phyloP scores from a whole-genome alignment of 2,888 invertebrate species.

The Dryomyza anilis region DNA sequence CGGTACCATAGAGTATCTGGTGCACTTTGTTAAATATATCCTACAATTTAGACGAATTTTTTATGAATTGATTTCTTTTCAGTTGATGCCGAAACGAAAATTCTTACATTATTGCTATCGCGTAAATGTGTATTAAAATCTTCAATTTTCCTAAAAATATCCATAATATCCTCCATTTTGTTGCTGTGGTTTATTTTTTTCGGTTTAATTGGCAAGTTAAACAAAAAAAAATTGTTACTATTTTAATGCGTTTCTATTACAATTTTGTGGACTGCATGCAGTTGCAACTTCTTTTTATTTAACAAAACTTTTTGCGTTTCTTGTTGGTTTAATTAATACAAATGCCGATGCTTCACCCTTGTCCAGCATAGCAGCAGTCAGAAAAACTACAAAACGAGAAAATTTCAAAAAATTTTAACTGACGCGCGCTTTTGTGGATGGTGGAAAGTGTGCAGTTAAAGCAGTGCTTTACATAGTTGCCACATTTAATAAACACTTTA shows the following conservation, averaged over 20 bases:
- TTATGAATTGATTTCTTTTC: too few relatives aligned
- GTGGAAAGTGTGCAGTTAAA: neutral
- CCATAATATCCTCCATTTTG: constrained; percentile 33
- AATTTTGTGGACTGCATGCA: neutral
- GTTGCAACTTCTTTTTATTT: neutral
- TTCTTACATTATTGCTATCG: neutral
- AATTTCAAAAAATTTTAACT: constrained; percentile 22
- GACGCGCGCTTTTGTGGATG: constrained; percentile 16
- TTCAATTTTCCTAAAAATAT: constrained; percentile 32
- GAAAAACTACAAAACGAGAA: neutral
- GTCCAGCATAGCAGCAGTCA: neutral
- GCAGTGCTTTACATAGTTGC: neutral
- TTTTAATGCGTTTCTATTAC: neutral
- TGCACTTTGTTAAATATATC: neutral
- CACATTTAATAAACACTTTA: too few relatives aligned
- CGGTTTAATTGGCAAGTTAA: neutral
- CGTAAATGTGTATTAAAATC: neutral
- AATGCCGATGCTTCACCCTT: neutral
- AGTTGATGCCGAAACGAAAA: too few relatives aligned
- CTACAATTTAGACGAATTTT: too few relatives aligned
- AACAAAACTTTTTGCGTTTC: neutral
- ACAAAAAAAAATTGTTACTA: neutral
- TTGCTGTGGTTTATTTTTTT: neutral
- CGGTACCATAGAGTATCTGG: neutral
- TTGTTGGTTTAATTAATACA: neutral